A percentile compares a stretch with the other conserved stretches of the same genome.
Evolutionary conservation across 2,888 invertebrate genomes (phyloP).

Genomic region (Philonicus albiceps): DNA sequence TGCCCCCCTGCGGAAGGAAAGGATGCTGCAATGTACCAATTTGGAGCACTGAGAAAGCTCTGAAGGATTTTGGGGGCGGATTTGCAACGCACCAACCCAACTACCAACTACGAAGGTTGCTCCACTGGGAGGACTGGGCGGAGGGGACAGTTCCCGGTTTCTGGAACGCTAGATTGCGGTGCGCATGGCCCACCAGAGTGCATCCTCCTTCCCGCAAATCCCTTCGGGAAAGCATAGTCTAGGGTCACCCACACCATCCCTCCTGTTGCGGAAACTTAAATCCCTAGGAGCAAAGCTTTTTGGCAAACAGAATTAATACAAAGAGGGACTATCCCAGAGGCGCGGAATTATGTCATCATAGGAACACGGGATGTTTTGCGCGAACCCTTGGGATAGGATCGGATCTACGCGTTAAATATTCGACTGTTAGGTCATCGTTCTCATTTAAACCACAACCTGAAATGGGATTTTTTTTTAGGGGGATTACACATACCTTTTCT

Average conservation of each 20-base stretch:
- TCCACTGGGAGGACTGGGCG: not conserved
- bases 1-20: not conserved
- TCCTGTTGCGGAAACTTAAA: not conserved
- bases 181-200: not conserved
- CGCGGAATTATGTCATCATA: not conserved
- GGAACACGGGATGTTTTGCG: not conserved
- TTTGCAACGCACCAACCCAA: not conserved
- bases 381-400: not conserved
- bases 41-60: not conserved
- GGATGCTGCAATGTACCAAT: not conserved
- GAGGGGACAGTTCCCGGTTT: not conserved
- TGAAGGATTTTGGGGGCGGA: not conserved
- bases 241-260: not conserved
- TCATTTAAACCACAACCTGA: not conserved
- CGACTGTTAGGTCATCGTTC: not conserved
- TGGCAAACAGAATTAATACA: not conserved
- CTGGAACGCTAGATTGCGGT: not conserved
- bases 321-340: not conserved
- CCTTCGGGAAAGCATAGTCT: not conserved
- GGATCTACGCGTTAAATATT: not conserved
- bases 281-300: not conserved
- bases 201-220: too few species aligned
- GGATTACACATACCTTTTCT: slow-evolving; percentile 72
- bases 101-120: not conserved
- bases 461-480: too few species aligned